Conservation (phyloP, 2,888 invertebrate species). For the Incurvaria masculella region DNA sequence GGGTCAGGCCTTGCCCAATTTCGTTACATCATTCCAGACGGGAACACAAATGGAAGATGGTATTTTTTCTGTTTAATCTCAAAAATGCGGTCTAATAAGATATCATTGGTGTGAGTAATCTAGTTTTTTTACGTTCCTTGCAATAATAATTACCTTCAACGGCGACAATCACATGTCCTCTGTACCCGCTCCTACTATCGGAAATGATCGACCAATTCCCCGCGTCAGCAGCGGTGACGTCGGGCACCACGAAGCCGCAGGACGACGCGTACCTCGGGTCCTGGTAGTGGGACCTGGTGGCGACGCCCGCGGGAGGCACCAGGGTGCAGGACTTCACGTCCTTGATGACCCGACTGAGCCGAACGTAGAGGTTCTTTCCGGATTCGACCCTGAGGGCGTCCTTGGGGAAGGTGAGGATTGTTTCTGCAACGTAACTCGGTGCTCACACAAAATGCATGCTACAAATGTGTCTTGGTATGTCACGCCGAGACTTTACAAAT, state of each 20-base stretch:
- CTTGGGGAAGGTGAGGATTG: conserved; percentile 23
- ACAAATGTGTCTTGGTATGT: too few species aligned
- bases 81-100: too few species aligned
- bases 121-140: too few species aligned
- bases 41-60: too few species aligned
- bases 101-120: too few species aligned
- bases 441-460: too few species aligned
- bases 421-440: too few species aligned
- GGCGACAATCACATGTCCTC: conserved; percentile 17
- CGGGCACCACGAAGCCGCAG: conserved; percentile 29
- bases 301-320: conserved; percentile 21
- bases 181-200: conserved; percentile 26
- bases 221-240: conserved; percentile 19
- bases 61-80: too few species aligned
- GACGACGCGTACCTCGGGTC: conserved; percentile 19
- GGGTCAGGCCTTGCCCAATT: too few species aligned
- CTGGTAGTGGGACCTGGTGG: conserved; percentile 13
- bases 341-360: conserved; percentile 23
- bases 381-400: conserved; percentile 22
- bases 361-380: conserved; percentile 29
- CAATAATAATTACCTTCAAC: too few species aligned
- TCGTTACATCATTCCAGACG: too few species aligned
- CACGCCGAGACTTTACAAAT: too few species aligned
- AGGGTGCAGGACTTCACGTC: conserved; percentile 29
- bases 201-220: conserved; percentile 34